These are phyloP conservation scores for Centropristis striata DNA, from an alignment of 2,113 vertebrate genomes.

Conservation along the genomic window DNA sequence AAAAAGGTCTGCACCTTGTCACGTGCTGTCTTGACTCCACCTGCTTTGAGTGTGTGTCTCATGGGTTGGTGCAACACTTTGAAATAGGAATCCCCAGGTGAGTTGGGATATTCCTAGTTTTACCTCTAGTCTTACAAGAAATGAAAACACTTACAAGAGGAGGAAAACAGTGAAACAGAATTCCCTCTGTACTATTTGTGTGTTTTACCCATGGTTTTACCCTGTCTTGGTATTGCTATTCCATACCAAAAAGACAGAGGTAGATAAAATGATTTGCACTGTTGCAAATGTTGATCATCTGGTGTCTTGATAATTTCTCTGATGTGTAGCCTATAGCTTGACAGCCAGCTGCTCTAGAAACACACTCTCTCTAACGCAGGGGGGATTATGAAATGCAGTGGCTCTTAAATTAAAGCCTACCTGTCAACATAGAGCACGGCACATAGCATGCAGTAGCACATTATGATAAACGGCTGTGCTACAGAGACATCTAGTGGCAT, in stretches of 20 bases:
- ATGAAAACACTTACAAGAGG: background rate
- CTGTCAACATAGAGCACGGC: background rate
- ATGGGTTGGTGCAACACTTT: background rate
- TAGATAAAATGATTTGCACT: too few species aligned
- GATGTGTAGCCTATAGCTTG: background rate
- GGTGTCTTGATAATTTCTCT: background rate
- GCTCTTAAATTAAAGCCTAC: background rate
- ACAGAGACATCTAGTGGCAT: conserved; percentile 55
- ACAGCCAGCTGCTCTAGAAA: background rate
- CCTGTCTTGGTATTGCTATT: background rate
- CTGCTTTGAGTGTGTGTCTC: conserved; percentile 20
- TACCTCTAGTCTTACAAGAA: background rate
- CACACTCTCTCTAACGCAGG: background rate
- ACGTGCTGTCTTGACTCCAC: conserved; percentile 64
- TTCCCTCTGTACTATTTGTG: background rate
- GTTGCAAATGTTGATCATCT: background rate
- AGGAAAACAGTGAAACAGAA: background rate
- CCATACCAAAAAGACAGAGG: background rate
- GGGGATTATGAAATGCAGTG: background rate
- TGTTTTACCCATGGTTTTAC: background rate
- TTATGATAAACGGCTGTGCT: background rate
- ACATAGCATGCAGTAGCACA: background rate
- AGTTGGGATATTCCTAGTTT: background rate
- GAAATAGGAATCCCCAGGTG: conserved; percentile 5
- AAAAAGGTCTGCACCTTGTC: conserved; percentile 51